Evolutionary conservation across 2,888 invertebrate species (phyloP), one percentile per base, ranked within the genome.

Genomic region (Cephus sareptanus): DNA sequence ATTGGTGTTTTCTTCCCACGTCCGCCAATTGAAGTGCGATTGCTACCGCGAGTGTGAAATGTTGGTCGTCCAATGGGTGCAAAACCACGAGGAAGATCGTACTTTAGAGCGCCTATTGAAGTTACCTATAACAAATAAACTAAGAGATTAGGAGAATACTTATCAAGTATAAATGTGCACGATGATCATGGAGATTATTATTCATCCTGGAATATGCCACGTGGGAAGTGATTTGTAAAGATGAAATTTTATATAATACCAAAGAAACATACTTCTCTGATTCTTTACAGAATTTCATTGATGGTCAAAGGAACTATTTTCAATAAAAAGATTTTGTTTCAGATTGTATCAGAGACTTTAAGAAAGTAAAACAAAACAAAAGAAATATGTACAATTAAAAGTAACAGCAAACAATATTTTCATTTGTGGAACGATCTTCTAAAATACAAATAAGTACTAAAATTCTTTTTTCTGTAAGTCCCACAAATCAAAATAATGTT

Each of bases 61-160:
- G 89, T 86, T n/a, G 90, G 88, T n/a, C 90, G 86, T 69, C 85
- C 86, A 34, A 89, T 79, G 4, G 89, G 86, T 78, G 86, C 85
- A 79, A 88, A 88, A 37, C 87, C 87, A 78, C 90, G 87, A 35
- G 89, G 86, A 77, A 90, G 83, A 77, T 85, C 85, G 76, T 89
- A 91, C 77, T 91, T 92, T 56, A 89, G 78, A 70, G 91, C 91
- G 35, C 92, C 92, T 34, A 92, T 90, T n/a, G 92, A 92, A 31
- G 92, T 92, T 31, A 92, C 90, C 92, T 92, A 80, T 15, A 86
- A 86, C 74, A 81, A 71, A 81, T 73, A 76, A 68, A 75, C 34
- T 71, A 23, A 34, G 34, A 15, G 71, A 34, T 71, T 71, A 56
- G 56, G 2, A 56, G 56, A 56, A 56, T 23, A 56, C 56, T 56